Base-by-base conservation (phyloP, 2,113 vertebrate species). In the Pantherophis guttatus region DNA sequence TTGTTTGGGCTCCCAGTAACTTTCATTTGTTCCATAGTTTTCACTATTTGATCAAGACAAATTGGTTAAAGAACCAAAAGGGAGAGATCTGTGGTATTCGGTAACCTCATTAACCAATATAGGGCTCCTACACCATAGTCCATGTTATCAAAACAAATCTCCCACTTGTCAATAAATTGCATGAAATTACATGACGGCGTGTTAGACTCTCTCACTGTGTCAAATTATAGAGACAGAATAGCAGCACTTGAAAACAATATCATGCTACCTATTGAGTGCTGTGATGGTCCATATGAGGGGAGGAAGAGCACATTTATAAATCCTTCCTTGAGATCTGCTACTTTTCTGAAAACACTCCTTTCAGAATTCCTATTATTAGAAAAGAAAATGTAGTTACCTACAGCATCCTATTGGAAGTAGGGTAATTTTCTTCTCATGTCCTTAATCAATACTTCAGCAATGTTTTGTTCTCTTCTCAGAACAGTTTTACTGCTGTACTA, bases 231-330 rank as follows among this genome's bases (percentile, higher is more conserved):
- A 9, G 44, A 91, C 1, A 0, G 86, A 89, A 91, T 1, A 0
- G 86, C 81, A 94, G 91, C 48, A 95, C 91, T 94, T 90, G 87
- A 90, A 91, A 39, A 90, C 17, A 88, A 93, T 94, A 93, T 96
- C 87, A 12, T 0, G 0, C 96, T 97, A 95, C 94, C 94, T 15
- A 96, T 90, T 94, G 93, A 0, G 0, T 96, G 94, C 95, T 96
- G 87, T 95, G 94, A 24, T 19, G 91, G 94, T 95, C 96, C 94
- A 94, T 88, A 17, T 92, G 89, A 0, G 21, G 87, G 92, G 58
- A 81, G 33, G 44, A 15, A 93, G 95, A 95, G 89, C 48, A 91
- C 62, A 96, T 87, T 75, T 94, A 94, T 48, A 81, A 21, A 90
- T 94, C 95, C 94, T 93, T 94, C 94, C 55, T 87, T 65, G 17